A percentile compares a stretch with the other conserved stretches of the same genome.
These are phyloP conservation scores for Tamandua tetradactyla DNA, from an alignment of 2,797 vertebrate species.

Conservation along the genomic window DNA sequence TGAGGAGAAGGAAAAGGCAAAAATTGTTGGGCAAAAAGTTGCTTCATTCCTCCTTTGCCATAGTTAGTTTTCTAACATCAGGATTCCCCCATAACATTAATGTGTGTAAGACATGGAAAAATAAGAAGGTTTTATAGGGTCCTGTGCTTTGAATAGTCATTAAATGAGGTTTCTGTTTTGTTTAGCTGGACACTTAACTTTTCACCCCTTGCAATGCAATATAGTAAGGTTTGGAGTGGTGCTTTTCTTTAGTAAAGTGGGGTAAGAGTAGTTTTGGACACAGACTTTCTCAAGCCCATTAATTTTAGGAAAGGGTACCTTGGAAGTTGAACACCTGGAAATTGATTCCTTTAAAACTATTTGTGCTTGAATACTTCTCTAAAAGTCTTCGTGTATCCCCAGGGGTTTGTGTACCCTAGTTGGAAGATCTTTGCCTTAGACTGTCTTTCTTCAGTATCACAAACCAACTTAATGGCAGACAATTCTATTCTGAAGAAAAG, in stretches of 20 bases:
- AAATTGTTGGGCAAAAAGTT: constrained; percentile 57
- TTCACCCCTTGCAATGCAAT: not conserved
- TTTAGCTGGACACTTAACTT: not conserved
- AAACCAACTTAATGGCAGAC: constrained; percentile 24
- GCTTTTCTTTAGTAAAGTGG: constrained; percentile 33
- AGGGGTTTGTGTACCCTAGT: not conserved
- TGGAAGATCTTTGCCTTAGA: constrained; percentile 41
- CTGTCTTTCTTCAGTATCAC: constrained; percentile 26
- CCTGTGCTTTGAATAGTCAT: not conserved
- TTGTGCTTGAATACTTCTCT: not conserved
- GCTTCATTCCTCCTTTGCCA: not conserved
- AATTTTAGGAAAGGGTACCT: constrained; percentile 28
- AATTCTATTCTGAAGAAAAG: not conserved
- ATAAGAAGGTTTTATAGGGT: not conserved
- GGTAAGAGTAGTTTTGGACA: not conserved
- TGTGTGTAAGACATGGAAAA: not conserved
- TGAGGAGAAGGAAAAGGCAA: constrained; percentile 46
- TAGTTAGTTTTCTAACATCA: constrained; percentile 5
- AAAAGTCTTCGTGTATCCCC: not conserved
- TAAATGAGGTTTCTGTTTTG: constrained; percentile 5
- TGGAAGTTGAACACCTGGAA: constrained; percentile 33
- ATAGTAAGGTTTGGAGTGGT: not conserved
- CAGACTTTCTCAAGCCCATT: not conserved
- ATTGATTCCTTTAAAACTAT: constrained; percentile 17
- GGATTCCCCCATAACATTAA: constrained; percentile 39